phyloP scores from a whole-genome alignment of 2,888 invertebrate species.

The Eupeodes luniger region DNA sequence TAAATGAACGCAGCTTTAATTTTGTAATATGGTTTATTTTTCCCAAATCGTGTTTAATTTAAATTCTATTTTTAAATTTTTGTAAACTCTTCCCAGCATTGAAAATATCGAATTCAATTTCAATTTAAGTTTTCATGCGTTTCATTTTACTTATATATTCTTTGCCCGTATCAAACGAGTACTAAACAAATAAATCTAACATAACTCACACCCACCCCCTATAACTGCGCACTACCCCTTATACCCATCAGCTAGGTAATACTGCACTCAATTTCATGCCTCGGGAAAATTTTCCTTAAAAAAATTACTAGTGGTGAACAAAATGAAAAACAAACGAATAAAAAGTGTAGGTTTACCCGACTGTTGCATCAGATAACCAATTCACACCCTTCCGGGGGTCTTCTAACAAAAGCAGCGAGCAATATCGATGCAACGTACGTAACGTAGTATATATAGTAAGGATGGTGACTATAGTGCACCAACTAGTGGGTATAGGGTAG shows the following conservation, averaged over 20 bases:
- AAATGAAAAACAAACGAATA: slow-evolving; percentile 35
- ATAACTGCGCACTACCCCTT: not conserved
- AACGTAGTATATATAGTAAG: not conserved
- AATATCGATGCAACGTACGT: not conserved
- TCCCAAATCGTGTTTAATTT: not conserved
- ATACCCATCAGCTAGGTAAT: slow-evolving; percentile 14
- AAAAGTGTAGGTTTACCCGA: slow-evolving; percentile 24
- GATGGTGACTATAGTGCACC: not conserved
- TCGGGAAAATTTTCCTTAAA: slow-evolving; percentile 45
- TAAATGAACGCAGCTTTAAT: too few species aligned
- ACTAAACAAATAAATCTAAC: slow-evolving; percentile 55
- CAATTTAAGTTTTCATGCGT: slow-evolving; percentile 68
- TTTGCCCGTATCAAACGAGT: not conserved
- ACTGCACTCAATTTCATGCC: slow-evolving; percentile 70
- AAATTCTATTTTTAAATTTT: not conserved
- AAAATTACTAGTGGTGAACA: slow-evolving; percentile 33
- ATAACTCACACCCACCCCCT: not conserved
- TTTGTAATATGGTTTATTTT: too few species aligned
- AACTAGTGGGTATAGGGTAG: too few species aligned
- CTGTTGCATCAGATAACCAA: slow-evolving; percentile 65
- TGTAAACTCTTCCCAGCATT: slow-evolving; percentile 48
- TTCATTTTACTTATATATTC: slow-evolving; percentile 61
- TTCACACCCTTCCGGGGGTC: slow-evolving; percentile 22
- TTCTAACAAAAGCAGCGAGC: slow-evolving; percentile 1
- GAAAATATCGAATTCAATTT: slow-evolving; percentile 61